Evolutionary conservation across 2,113 vertebrate species (phyloP).

Genomic region (Saccopteryx leptura): DNA sequence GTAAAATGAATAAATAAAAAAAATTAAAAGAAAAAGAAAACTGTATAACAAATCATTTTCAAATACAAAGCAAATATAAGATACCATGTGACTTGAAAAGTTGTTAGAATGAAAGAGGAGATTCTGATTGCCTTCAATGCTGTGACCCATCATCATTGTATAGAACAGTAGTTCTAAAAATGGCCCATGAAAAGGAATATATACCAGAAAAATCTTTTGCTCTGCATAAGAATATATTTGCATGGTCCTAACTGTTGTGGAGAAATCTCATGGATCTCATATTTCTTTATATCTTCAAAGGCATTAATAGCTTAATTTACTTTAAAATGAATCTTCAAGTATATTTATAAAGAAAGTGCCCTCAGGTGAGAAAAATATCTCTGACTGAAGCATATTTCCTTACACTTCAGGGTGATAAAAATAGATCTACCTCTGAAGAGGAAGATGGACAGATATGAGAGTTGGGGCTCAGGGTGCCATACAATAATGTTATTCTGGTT

Average conservation of each 20-base stretch:
- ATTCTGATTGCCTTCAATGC: neutral
- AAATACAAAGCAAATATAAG: neutral
- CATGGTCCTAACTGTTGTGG: neutral
- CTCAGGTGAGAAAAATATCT: neutral
- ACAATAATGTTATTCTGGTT: neutral
- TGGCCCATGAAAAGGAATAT: neutral
- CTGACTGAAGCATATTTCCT: neutral
- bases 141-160: neutral
- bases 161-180: neutral
- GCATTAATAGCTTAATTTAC: neutral
- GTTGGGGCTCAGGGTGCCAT: neutral
- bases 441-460: neutral
- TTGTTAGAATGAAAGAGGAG: neutral
- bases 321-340: neutral
- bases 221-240: neutral
- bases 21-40: neutral
- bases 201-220: neutral
- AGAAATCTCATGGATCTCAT: neutral
- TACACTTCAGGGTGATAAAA: neutral
- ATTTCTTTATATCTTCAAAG: neutral
- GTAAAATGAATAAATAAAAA: too few species aligned
- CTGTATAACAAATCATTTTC: neutral
- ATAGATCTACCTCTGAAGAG: neutral
- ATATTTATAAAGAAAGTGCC: neutral
- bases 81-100: neutral